These are phyloP conservation scores for Bostrychus sinensis DNA, from an alignment of 2,113 vertebrate species.

Conservation along the genomic window DNA sequence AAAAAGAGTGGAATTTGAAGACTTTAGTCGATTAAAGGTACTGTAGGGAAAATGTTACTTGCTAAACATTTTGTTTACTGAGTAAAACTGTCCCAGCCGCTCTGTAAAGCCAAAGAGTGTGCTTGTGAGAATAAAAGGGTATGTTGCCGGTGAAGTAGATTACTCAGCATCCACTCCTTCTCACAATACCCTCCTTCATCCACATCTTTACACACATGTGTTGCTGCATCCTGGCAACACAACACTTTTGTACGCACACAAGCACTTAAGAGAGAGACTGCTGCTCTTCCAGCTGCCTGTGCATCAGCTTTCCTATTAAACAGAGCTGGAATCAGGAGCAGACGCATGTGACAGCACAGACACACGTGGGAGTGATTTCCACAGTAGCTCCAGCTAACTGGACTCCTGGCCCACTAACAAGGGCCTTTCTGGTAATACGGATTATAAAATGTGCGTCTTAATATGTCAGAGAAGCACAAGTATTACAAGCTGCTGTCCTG, in stretches of 20 bases:
- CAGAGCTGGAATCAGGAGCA: conserved; percentile 62
- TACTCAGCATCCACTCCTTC: conserved; percentile 63
- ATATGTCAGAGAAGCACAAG: conserved; percentile 35
- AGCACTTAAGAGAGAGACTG: conserved; percentile 20
- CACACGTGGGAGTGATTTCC: conserved; percentile 78
- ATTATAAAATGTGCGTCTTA: conserved; percentile 62
- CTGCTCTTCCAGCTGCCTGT: conserved; percentile 59
- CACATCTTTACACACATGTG: too few species aligned
- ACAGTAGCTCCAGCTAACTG: conserved; percentile 35
- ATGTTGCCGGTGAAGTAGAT: conserved; percentile 49
- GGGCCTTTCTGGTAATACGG: conserved; percentile 62
- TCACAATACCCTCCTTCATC: conserved; percentile 80
- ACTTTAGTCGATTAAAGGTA: too few species aligned
- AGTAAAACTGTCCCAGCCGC: too few species aligned
- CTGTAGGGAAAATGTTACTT: too few species aligned
- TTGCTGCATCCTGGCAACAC: conserved; percentile 76
- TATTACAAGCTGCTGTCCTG: conserved; percentile 36
- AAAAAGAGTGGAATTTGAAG: too few species aligned
- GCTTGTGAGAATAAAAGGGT: conserved; percentile 13
- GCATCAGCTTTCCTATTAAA: conserved; percentile 45
- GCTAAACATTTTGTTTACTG: too few species aligned
- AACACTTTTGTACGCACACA: conserved; percentile 64
- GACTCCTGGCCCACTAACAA: conserved; percentile 62
- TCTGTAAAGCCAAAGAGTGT: too few species aligned
- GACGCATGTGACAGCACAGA: conserved; percentile 33